These are phyloP conservation scores for Calyptomena viridis DNA, from an alignment of 2,113 vertebrate genomes.

Conservation along the genomic window DNA sequence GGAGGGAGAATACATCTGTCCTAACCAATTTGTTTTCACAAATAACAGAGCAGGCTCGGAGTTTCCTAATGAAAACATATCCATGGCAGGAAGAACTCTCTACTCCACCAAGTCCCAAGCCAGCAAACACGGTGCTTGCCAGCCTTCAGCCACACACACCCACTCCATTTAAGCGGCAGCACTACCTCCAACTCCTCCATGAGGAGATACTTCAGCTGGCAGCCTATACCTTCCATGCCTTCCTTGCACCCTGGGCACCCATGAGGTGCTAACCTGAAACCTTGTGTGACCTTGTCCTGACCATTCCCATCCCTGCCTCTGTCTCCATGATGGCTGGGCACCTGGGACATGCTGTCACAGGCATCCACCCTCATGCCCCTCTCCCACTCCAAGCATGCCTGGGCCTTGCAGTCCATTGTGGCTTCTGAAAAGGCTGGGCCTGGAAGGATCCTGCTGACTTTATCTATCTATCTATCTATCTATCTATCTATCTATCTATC, in stretches of 20 bases:
- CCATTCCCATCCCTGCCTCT: too few relatives aligned
- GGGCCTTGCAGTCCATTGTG: accelerated
- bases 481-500: neutral
- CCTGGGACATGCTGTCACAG: accelerated
- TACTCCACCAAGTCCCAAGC: neutral
- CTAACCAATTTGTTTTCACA: neutral
- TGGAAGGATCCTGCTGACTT: neutral
- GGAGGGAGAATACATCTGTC: neutral
- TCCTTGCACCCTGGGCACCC: neutral
- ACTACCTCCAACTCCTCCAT: accelerated
- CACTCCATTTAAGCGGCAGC: accelerated
- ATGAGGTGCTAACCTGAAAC: accelerated
- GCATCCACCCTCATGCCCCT: accelerated
- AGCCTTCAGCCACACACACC: neutral
- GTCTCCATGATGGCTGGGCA: accelerated
- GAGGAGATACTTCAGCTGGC: neutral
- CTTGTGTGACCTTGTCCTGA: accelerated
- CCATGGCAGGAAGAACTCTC: neutral
- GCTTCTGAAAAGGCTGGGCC: neutral
- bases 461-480: too few relatives aligned
- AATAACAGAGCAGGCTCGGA: neutral
- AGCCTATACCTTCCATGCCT: neutral
- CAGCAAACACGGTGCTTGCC: neutral
- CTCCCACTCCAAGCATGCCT: too few relatives aligned
- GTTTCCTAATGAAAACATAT: neutral